A percentile compares a stretch with the other conserved stretches of the same genome.
These are phyloP conservation scores for Pseudococcus viburni DNA, from an alignment of 2,888 invertebrate species.

Conservation along the genomic window DNA sequence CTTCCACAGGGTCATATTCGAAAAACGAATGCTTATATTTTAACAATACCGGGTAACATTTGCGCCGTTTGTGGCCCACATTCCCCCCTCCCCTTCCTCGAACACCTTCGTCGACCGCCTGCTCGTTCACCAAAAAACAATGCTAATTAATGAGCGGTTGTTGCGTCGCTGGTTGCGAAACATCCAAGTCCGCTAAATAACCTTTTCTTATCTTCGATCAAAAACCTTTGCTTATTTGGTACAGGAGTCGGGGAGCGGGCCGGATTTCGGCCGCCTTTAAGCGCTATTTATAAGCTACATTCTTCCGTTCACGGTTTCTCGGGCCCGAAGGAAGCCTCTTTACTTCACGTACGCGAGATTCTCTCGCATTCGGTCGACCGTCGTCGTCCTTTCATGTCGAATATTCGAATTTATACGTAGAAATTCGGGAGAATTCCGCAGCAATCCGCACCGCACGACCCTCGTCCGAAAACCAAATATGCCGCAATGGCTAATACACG, in stretches of 20 bases:
- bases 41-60: conserved; percentile 12
- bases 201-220: conserved; percentile 49
- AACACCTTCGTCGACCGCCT: not conserved
- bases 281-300: not conserved
- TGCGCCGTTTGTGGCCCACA: not conserved
- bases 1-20: not conserved
- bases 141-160: conserved; percentile 54
- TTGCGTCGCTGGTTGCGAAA: not conserved
- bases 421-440: not conserved
- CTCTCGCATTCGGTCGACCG: not conserved
- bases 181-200: conserved; percentile 33
- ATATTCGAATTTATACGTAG: not conserved
- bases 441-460: not conserved
- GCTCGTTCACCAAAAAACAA: not conserved
- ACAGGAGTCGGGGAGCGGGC: not conserved
- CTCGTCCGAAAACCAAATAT: not conserved
- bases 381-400: not conserved
- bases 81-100: not conserved
- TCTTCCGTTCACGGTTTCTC: conserved; percentile 38
- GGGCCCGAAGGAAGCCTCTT: not conserved
- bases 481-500: conserved; percentile 11
- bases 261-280: conserved; percentile 8
- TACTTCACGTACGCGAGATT: not conserved
- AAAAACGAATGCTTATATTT: conserved; percentile 50
- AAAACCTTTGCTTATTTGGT: conserved; percentile 36